Conservation (phyloP, 2,113 vertebrate genomes). For the Pandion haliaetus region DNA sequence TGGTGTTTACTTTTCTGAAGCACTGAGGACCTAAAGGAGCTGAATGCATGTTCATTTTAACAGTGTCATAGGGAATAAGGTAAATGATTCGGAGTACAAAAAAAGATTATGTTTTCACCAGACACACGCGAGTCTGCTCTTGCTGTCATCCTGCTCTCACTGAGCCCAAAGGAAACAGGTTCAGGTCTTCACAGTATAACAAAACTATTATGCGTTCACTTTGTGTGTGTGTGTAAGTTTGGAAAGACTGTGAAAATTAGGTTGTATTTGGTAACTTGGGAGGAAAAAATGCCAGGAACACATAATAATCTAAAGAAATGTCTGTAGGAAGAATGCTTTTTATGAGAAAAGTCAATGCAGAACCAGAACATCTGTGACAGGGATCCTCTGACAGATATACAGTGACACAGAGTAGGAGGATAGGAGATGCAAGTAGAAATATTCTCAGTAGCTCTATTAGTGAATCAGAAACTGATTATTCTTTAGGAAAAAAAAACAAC, state of each 20-base stretch:
- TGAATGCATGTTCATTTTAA: background rate
- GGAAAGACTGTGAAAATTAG: background rate
- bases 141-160: background rate
- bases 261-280: background rate
- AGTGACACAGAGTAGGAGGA: slow-evolving; percentile 55
- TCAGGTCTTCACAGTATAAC: background rate
- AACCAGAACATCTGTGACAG: slow-evolving; percentile 51
- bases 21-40: background rate
- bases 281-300: background rate
- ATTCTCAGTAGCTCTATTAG: slow-evolving; percentile 7
- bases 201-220: background rate
- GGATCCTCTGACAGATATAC: slow-evolving; percentile 31
- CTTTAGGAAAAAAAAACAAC: background rate
- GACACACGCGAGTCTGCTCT: fast-evolving
- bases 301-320: background rate
- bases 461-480: background rate
- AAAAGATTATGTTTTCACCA: background rate
- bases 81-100: background rate
- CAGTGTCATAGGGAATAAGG: background rate
- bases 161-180: background rate
- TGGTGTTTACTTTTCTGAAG: background rate
- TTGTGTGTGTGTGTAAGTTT: background rate
- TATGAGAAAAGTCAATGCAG: background rate
- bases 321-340: background rate
- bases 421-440: slow-evolving; percentile 23